Percentiles rank a stretch among this genome's conserved stretches.
These are phyloP conservation scores for Andrena praecox DNA, from an alignment of 2,888 invertebrate genomes.

Conservation along the genomic window DNA sequence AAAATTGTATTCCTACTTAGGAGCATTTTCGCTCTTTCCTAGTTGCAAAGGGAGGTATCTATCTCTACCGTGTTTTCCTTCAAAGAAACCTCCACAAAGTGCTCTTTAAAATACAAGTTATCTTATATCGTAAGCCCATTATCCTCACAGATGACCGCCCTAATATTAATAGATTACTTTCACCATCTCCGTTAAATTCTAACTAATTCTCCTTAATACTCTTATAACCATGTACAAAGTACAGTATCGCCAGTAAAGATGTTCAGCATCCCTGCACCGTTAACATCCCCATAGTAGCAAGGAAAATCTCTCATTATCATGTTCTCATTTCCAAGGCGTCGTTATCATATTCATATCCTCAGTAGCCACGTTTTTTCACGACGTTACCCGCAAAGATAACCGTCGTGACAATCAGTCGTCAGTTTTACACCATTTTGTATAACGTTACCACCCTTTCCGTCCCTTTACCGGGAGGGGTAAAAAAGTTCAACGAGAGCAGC, in stretches of 20 bases:
- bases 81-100: neutral
- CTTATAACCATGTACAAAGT: neutral
- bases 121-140: neutral
- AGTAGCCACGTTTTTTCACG: neutral
- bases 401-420: conserved; percentile 1
- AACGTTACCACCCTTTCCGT: conserved; percentile 23
- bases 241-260: neutral
- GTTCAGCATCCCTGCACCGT: neutral
- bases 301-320: too few relatives aligned
- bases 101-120: neutral
- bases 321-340: neutral
- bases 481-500: neutral
- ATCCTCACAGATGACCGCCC: neutral
- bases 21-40: too few relatives aligned
- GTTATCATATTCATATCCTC: neutral
- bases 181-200: neutral
- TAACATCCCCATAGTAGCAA: too few relatives aligned
- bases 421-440: conserved; percentile 13
- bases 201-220: neutral
- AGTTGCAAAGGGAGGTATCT: neutral
- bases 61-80: neutral
- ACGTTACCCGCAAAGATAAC: conserved; percentile 42
- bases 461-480: conserved; percentile 44
- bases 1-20: too few relatives aligned
- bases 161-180: conserved; percentile 11